Evolutionary conservation across 2,113 vertebrate species (phyloP), one percentile per base, ranked within the genome.

Genomic region (Hypocryptadius cinnamomeus): DNA sequence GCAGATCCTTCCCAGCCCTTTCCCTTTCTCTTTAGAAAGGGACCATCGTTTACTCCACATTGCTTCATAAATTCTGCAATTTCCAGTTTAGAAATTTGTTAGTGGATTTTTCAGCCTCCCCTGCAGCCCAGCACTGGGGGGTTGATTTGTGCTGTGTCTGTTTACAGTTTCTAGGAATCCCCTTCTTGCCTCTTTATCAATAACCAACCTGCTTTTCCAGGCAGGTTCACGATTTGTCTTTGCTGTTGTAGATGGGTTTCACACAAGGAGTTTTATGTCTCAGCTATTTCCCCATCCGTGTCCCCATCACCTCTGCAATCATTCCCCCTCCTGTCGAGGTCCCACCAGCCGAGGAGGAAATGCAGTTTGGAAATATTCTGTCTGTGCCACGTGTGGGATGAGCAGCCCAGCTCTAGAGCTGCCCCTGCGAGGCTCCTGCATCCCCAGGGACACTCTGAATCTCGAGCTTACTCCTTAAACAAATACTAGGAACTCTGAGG

Each of bases 221-320:
- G 85, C 91, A 73, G 71, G 66, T 35, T 16, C 51, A 6, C 64
- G 6, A 28, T 85, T 83, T 74, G 51, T 59, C 81, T 78, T 64
- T 31, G 68, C 68, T 74, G 4, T 48, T 73, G 23, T 2, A 22
- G 79, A 51, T 13, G 60, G 85, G 42, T 91, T 91, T 63, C n/a
- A 66, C 82, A 54, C 39, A 51, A 37, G 59, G 63, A 83, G 30
- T 47, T 92, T 80, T 63, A 30, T 51, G 54, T 59, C 45, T 53
- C 10, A 3, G 73, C 59, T 61, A 0, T 65, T 92, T 65, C 65
- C 56, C n/a, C 47, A 48, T 94, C 79, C 2, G 44, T 31, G 45
- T 93, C 86, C 86, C 69, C 40, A 31, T 80, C 89, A 37, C 66
- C 69, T 84, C 65, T 81, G 73, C 60, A 39, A 69, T 56, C 83